Percentiles rank a stretch among this genome's conserved stretches.
phyloP scores from a whole-genome alignment of 1,140 invertebrate genomes.

The Macrocentrus cingulum region DNA sequence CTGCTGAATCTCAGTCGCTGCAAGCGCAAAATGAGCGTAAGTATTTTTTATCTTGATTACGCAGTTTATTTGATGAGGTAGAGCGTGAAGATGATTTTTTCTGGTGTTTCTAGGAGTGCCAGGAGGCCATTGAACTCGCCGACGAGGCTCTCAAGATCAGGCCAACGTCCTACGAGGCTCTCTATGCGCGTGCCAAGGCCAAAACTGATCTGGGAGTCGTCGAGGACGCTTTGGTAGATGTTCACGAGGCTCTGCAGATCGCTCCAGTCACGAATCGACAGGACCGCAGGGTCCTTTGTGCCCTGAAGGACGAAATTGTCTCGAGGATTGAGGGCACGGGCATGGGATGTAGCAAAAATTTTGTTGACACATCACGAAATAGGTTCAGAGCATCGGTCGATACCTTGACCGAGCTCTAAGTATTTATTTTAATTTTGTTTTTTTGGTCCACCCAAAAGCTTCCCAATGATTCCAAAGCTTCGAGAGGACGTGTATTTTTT shows the following conservation, averaged over 20 bases:
- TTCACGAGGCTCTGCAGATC: slow-evolving; percentile 69
- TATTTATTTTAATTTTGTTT: slow-evolving; percentile 5
- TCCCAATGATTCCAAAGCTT: slow-evolving; percentile 31
- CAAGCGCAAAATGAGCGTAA: slow-evolving; percentile 91
- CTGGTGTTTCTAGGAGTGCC: slow-evolving; percentile 66
- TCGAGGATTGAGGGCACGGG: slow-evolving; percentile 48
- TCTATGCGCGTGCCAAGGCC: slow-evolving; percentile 86
- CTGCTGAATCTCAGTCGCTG: slow-evolving; percentile 88
- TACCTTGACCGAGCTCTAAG: slow-evolving; percentile 58
- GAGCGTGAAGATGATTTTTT: no score
- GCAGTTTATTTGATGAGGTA: no score
- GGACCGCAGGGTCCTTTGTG: slow-evolving; percentile 66
- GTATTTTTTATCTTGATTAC: slow-evolving; percentile 48
- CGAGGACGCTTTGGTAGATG: slow-evolving; percentile 67
- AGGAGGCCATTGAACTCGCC: slow-evolving; percentile 84
- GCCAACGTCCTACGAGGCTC: slow-evolving; percentile 88
- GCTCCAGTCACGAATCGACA: slow-evolving; percentile 69
- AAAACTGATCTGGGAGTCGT: slow-evolving; percentile 70
- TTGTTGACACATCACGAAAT: slow-evolving; percentile 29
- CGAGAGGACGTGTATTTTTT: neutral
- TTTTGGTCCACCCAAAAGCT: slow-evolving; percentile 19
- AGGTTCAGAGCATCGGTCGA: slow-evolving; percentile 56
- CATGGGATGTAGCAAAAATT: slow-evolving; percentile 43
- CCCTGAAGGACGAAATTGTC: slow-evolving; percentile 68
- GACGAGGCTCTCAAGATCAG: slow-evolving; percentile 80